Base-by-base conservation (phyloP, 2,888 invertebrate genomes). In the Eutolmus rufibarbis region DNA sequence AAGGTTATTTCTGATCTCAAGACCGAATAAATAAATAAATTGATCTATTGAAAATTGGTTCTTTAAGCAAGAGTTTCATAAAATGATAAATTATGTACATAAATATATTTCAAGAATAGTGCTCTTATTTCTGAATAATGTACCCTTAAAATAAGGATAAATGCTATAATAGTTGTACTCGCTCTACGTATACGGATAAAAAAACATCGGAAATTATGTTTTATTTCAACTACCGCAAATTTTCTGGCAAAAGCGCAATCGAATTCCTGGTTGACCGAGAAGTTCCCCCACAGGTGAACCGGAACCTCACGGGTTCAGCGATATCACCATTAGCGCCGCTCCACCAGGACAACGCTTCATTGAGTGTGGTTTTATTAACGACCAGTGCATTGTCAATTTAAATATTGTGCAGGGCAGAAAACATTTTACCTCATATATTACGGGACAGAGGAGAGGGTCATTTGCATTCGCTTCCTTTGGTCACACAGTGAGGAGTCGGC, bases 391-490 rank as follows among this genome's bases (percentile, higher is more conserved):
- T 51, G 40, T 81, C 28, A 81, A 81, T 81, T 81, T 81, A 51
- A 81, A 81, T 51, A 81, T 81, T 56, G 81, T 14, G 31, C 46
- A 81, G 28, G n/a, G 28, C 16, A 28, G 51, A 31, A 81, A 81
- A 51, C 51, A 81, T 81, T 81, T 81, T 14, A 31, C 8, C 56
- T 46, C 81, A 56, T 81, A 46, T 56, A 43, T 81, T 51, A 16
- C 81, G 5, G n/a, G 23, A 34, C 51, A 28, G 81, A 46, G 19
- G 51, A 51, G 46, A 28, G 31, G 43, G 51, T 31, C 34, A 81
- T 81, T 81, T 46, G 28, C 81, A 81, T 81, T 46, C 19, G 81
- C 14, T 81, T 81, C 51, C 56, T 81, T 23, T 81, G n/a, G 31
- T 12, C 81, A 31, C 34, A 57, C 76, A 16, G 76, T 34, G 76